Percentiles rank a stretch among this genome's conserved stretches.
phyloP scores from a whole-genome alignment of 2,888 invertebrate species.

The Chrysomela aeneicollis region DNA sequence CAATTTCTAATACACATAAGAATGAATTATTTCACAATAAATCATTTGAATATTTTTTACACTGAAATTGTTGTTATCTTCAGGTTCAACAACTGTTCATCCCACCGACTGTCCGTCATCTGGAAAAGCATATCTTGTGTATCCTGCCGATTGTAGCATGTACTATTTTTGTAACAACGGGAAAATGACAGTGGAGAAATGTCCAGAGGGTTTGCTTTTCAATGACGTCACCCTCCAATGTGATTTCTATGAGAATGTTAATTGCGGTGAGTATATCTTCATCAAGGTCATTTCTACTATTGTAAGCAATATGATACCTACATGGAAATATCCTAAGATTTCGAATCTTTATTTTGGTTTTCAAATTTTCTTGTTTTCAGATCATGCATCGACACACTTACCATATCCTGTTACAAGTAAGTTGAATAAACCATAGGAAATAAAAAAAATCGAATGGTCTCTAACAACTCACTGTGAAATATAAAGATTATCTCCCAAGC shows the following conservation, averaged over 20 bases:
- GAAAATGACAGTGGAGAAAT: not conserved
- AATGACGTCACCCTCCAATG: constrained; percentile 1
- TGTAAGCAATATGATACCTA: too few relatives aligned
- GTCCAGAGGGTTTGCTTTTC: constrained; percentile 16
- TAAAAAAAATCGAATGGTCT: too few relatives aligned
- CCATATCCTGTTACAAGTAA: not conserved
- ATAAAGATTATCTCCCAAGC: too few relatives aligned
- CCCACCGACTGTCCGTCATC: not conserved
- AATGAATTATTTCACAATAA: too few relatives aligned
- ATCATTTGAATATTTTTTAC: too few relatives aligned
- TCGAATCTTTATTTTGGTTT: too few relatives aligned
- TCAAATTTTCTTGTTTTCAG: too few relatives aligned
- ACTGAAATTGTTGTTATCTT: too few relatives aligned
- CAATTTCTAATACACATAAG: too few relatives aligned
- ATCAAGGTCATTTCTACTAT: not conserved
- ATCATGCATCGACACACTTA: not conserved
- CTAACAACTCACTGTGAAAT: too few relatives aligned
- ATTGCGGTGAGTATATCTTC: constrained; percentile 1
- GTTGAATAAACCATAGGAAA: not conserved
- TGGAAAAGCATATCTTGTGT: not conserved
- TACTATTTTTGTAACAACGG: constrained; percentile 13
- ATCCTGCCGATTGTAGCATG: constrained; percentile 14
- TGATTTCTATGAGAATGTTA: constrained; percentile 5
- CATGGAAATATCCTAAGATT: too few relatives aligned
- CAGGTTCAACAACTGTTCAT: too few relatives aligned